Evolutionary conservation across 2,113 vertebrate genomes (phyloP).

Genomic region (Narcine bancroftii): DNA sequence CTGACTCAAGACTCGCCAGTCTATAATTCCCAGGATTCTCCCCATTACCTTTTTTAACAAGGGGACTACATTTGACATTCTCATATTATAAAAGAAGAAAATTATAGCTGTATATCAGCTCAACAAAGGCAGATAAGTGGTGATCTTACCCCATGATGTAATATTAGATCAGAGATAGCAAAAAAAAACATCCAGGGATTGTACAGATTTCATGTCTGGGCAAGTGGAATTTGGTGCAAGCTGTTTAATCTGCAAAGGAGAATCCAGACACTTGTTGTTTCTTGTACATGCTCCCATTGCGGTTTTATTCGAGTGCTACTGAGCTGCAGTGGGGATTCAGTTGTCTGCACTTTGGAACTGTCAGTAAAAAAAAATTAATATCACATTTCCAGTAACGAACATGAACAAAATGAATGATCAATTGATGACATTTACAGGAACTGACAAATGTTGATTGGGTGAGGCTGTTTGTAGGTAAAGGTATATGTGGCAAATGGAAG

Average conservation of each 20-base stretch:
- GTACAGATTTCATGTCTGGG: neutral
- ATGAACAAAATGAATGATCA: neutral
- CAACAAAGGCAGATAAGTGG: neutral
- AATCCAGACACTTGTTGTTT: neutral
- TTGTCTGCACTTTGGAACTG: neutral
- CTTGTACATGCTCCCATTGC: neutral
- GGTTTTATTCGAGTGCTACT: neutral
- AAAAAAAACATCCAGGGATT: neutral
- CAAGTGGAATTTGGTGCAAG: neutral
- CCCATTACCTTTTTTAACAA: no score
- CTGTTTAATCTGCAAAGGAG: neutral
- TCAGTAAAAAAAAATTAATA: conserved; percentile 24
- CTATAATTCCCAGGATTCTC: no score
- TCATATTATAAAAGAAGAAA: neutral
- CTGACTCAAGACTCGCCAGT: no score
- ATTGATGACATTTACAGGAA: no score
- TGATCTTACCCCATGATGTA: neutral
- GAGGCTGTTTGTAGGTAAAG: no score
- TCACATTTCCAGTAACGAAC: neutral
- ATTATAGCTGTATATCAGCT: neutral
- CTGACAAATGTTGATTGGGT: no score
- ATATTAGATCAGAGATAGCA: neutral
- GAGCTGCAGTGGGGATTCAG: neutral
- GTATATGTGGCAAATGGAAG: no score
- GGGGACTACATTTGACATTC: no score